Percentiles rank a stretch among this genome's conserved stretches.
Conservation (phyloP, 1,140 invertebrate genomes). For the Himalopsyche phryganea region DNA sequence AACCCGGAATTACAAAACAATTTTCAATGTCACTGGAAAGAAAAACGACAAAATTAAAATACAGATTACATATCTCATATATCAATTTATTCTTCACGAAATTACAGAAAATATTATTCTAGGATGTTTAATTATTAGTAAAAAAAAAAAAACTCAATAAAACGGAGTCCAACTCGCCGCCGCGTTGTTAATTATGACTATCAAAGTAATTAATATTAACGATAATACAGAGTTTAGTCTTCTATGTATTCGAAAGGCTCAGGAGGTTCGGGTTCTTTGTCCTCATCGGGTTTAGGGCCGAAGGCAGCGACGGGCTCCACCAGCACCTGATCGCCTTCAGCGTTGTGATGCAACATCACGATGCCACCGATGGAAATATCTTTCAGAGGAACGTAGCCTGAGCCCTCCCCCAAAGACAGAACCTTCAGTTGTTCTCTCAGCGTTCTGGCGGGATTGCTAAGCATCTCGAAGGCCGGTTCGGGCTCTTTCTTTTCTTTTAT, state of each 20-base stretch:
- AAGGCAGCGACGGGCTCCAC: slow-evolving; percentile 93
- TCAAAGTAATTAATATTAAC: too few species aligned
- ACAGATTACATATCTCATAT: too few species aligned
- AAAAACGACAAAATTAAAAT: too few species aligned
- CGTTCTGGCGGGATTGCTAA: slow-evolving; percentile 91
- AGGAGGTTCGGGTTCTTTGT: slow-evolving; percentile 94
- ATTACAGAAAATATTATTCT: too few species aligned
- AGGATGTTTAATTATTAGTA: too few species aligned
- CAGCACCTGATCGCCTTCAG: slow-evolving; percentile 78
- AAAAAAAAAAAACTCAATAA: too few species aligned
- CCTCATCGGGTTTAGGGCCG: slow-evolving; percentile 89
- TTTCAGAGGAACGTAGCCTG: slow-evolving; percentile 82
- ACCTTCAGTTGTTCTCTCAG: slow-evolving; percentile 92
- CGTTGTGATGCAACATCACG: slow-evolving; percentile 85
- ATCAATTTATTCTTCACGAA: too few species aligned
- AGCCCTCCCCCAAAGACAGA: slow-evolving; percentile 74
- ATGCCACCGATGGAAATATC: slow-evolving; percentile 93
- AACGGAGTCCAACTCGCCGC: too few species aligned
- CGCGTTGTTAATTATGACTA: too few species aligned
- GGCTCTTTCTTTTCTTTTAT: slow-evolving; percentile 75
- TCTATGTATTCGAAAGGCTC: slow-evolving; percentile 95
- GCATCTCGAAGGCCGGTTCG: slow-evolving; percentile 86
- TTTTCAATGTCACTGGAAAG: too few species aligned
- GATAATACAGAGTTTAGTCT: slow-evolving; percentile 55
- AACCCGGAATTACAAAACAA: too few species aligned